Evolutionary conservation across 2,888 invertebrate genomes (phyloP).

Genomic region (Drosophila ustulata): DNA sequence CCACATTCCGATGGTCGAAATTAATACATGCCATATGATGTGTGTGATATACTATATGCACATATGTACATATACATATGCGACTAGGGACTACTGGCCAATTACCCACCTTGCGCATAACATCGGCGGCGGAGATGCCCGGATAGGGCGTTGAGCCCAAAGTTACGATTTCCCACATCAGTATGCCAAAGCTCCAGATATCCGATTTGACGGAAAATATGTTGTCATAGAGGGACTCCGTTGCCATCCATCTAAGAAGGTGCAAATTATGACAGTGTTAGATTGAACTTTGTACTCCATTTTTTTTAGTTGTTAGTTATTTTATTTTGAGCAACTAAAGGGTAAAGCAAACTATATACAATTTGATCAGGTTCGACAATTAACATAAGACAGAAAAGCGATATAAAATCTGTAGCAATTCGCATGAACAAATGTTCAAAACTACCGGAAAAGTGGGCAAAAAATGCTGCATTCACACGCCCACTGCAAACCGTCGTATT

Average conservation of each 20-base stretch:
- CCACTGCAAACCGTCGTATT: no score
- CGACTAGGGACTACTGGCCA: not conserved
- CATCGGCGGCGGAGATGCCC: conserved; percentile 95
- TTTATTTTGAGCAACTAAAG: no score
- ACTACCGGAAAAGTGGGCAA: no score
- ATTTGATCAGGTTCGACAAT: no score
- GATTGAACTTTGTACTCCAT: no score
- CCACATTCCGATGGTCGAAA: not conserved
- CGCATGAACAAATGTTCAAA: no score
- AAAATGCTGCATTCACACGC: no score
- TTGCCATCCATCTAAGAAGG: conserved; percentile 95
- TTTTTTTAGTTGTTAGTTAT: no score
- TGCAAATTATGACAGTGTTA: not conserved
- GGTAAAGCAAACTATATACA: no score
- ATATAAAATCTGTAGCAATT: no score
- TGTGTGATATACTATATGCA: not conserved
- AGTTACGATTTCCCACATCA: conserved; percentile 98
- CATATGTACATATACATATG: not conserved
- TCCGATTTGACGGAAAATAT: conserved; percentile 97
- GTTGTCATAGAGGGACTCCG: conserved; percentile 97
- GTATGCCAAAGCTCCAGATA: conserved; percentile 97
- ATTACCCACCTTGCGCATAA: conserved; percentile 91
- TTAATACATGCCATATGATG: not conserved
- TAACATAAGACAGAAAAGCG: no score
- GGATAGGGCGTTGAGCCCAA: conserved; percentile 98